Evolutionary conservation across 1,140 invertebrate genomes (phyloP).

Genomic region (Melipona quadrifasciata): DNA sequence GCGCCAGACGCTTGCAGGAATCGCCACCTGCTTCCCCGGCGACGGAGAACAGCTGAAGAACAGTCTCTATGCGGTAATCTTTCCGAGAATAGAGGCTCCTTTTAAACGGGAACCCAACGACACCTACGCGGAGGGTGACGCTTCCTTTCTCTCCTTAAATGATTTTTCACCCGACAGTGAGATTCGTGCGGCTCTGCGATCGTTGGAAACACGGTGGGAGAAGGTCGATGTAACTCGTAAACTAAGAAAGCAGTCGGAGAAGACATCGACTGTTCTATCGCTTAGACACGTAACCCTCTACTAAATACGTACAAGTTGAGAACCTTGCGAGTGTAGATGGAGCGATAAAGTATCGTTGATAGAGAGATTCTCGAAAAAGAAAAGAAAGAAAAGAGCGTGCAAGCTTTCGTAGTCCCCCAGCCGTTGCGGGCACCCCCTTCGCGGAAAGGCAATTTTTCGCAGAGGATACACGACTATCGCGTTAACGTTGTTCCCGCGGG

Average conservation of each 20-base stretch:
- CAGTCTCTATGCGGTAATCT: constrained; percentile 73
- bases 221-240: neutral
- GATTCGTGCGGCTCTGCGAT: neutral
- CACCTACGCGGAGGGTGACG: neutral
- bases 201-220: neutral
- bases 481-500: constrained; percentile 51
- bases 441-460: constrained; percentile 51
- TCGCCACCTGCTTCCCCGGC: constrained; percentile 65
- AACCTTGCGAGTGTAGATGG: neutral
- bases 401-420: neutral
- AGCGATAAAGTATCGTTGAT: too few species aligned
- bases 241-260: neutral
- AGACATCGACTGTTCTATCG: neutral
- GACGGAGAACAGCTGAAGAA: constrained; percentile 69
- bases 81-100: constrained; percentile 61
- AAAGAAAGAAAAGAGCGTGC: neutral
- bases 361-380: too few species aligned
- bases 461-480: constrained; percentile 54
- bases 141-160: constrained; percentile 4
- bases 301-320: neutral
- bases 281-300: neutral
- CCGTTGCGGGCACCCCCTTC: neutral
- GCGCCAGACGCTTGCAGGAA: constrained; percentile 11
- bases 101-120: constrained; percentile 51
- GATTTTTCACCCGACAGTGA: constrained; percentile 46